phyloP scores from a whole-genome alignment of 2,888 invertebrate species.

The Scelioninae gen. 2 region DNA sequence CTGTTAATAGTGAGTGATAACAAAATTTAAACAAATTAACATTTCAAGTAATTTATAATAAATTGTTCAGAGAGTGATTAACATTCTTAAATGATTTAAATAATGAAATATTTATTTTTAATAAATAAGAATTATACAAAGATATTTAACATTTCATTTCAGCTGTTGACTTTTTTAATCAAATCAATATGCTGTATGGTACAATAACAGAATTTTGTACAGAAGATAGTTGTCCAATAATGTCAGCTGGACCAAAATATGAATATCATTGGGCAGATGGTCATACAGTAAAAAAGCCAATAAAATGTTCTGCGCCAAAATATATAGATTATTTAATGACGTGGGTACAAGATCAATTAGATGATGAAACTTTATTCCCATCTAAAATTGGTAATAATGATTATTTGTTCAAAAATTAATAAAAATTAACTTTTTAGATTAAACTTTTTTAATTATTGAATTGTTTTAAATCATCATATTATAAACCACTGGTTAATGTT shows the following conservation, averaged over 20 bases:
- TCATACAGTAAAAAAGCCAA: conserved; percentile 97
- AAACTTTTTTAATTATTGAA: too few relatives aligned
- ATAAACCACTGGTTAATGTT: too few relatives aligned
- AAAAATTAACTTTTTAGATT: too few relatives aligned
- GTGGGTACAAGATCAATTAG: conserved; percentile 99
- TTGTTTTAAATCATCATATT: too few relatives aligned
- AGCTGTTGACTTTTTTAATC: conserved; percentile 99
- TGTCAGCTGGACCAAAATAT: conserved; percentile 99
- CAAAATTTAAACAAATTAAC: too few relatives aligned
- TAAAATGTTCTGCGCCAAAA: conserved; percentile 98
- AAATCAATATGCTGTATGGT: conserved; percentile 99
- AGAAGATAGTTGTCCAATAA: conserved; percentile 96
- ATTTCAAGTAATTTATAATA: too few relatives aligned
- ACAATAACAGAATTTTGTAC: conserved; percentile 99
- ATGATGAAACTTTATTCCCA: conserved; percentile 98
- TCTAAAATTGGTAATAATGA: conserved; percentile 90
- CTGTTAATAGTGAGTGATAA: conserved; percentile 77
- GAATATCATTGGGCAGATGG: conserved; percentile 99
- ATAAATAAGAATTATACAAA: too few relatives aligned
- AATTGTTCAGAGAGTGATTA: too few relatives aligned
- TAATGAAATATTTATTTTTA: too few relatives aligned
- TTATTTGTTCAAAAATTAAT: background rate
- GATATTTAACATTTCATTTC: conserved; percentile 68
- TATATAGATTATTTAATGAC: conserved; percentile 99
- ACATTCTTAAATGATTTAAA: too few relatives aligned